Percentiles rank a stretch among this genome's conserved stretches.
Conservation (phyloP, 2,113 vertebrate genomes). For the Procapra przewalskii region DNA sequence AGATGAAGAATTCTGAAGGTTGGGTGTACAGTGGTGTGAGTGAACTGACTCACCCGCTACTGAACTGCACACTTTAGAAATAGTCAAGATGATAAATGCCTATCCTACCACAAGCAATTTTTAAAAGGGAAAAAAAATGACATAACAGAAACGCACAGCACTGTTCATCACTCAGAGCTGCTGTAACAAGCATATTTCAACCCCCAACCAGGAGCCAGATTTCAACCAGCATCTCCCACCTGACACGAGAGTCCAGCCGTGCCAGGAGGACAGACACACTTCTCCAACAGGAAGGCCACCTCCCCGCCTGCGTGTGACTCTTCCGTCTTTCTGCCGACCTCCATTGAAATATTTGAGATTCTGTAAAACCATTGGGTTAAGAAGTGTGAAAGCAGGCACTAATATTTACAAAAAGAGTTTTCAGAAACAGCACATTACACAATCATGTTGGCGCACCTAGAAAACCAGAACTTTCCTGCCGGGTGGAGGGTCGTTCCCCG, state of each 20-base stretch:
- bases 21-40: accelerated
- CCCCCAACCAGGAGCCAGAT: not conserved
- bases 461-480: not conserved
- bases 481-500: accelerated
- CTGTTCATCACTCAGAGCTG: not conserved
- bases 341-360: slow-evolving; percentile 93
- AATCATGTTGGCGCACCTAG: not conserved
- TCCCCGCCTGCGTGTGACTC: slow-evolving; percentile 60
- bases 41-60: accelerated
- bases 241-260: slow-evolving; percentile 93
- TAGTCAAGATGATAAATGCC: not conserved
- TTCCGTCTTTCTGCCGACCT: slow-evolving; percentile 82
- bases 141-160: accelerated
- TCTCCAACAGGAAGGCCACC: slow-evolving; percentile 85
- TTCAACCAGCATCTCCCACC: slow-evolving; percentile 77
- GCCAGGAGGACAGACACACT: slow-evolving; percentile 89
- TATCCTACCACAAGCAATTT: not conserved
- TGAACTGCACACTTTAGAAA: not conserved
- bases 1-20: not conserved
- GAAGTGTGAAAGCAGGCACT: not conserved
- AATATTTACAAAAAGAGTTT: not conserved
- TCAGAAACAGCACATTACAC: not conserved
- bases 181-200: not conserved
- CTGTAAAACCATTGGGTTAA: slow-evolving; percentile 68
- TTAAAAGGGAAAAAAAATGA: not conserved